These are phyloP conservation scores for Argya squamiceps DNA, from an alignment of 2,797 vertebrate species.

Conservation along the genomic window DNA sequence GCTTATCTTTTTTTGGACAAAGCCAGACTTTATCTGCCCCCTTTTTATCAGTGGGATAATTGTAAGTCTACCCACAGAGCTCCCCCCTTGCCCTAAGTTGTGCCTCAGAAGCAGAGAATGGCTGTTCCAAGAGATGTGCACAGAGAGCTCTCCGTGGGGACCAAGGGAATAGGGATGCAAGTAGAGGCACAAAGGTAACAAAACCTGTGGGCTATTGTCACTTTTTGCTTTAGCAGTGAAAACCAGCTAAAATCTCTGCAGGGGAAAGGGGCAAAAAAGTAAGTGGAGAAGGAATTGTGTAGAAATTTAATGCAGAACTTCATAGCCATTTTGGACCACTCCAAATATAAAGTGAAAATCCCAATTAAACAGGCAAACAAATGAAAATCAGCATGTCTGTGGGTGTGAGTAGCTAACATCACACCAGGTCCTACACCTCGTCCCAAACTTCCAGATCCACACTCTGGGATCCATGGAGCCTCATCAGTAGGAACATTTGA, in stretches of 20 bases:
- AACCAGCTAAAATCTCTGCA: neutral
- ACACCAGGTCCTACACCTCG: neutral
- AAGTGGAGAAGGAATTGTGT: neutral
- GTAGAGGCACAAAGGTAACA: neutral
- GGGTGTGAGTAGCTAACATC: neutral
- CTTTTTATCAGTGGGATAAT: constrained; percentile 21
- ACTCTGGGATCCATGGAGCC: neutral
- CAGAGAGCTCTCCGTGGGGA: neutral
- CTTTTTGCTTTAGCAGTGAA: neutral
- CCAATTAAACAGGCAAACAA: neutral
- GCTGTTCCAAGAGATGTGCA: neutral
- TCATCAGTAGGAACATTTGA: neutral
- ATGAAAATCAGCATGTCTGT: neutral
- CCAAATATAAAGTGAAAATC: neutral
- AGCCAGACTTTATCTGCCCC: constrained; percentile 30
- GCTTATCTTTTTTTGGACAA: constrained; percentile 37
- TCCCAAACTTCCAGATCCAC: neutral
- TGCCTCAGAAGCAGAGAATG: constrained; percentile 1
- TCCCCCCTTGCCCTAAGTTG: neutral
- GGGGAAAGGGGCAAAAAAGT: neutral
- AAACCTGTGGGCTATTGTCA: neutral
- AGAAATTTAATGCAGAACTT: neutral
- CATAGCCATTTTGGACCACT: neutral
- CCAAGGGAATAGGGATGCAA: neutral
- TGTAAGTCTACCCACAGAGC: constrained; percentile 40